Evolutionary conservation across 1,140 invertebrate genomes (phyloP).

Genomic region (Drosophila persimilis): DNA sequence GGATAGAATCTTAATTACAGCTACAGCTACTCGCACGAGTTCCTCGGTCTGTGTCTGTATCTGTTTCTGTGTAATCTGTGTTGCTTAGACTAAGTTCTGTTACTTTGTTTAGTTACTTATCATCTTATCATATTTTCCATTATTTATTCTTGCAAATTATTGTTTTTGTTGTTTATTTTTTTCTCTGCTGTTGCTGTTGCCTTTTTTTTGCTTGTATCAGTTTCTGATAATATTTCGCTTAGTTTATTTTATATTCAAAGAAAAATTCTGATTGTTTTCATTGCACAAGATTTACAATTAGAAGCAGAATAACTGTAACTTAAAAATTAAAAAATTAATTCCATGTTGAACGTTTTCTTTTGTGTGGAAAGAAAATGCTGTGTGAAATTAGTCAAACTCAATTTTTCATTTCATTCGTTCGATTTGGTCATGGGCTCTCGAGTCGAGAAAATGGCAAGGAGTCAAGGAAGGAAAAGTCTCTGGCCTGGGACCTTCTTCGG

Average conservation of each 20-base stretch:
- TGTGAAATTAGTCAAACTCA: conserved; percentile 39
- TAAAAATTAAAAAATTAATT: conserved; percentile 75
- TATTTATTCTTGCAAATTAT: conserved; percentile 43
- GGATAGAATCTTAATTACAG: conserved; percentile 60
- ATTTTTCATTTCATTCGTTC: conserved; percentile 24
- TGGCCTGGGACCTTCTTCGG: too few species aligned
- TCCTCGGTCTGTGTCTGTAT: conserved; percentile 24
- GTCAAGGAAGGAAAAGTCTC: neutral
- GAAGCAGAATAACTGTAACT: conserved; percentile 83
- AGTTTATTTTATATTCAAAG: conserved; percentile 74
- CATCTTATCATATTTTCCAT: conserved; percentile 30
- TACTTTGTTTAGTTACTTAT: conserved; percentile 51
- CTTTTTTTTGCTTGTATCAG: conserved; percentile 1
- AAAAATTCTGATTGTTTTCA: conserved; percentile 82
- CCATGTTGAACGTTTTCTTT: conserved; percentile 53
- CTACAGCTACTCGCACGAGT: conserved; percentile 4
- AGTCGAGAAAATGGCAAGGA: neutral
- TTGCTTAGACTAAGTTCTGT: conserved; percentile 66
- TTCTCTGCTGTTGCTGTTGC: conserved; percentile 39
- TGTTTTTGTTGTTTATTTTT: conserved; percentile 23
- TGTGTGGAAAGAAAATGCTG: conserved; percentile 51
- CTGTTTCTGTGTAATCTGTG: conserved; percentile 47
- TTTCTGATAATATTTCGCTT: conserved; percentile 16
- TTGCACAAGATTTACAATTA: conserved; percentile 83
- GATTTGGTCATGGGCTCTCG: conserved; percentile 27